Conservation (phyloP, 2,113 vertebrate genomes). For the Rhea pennata region DNA sequence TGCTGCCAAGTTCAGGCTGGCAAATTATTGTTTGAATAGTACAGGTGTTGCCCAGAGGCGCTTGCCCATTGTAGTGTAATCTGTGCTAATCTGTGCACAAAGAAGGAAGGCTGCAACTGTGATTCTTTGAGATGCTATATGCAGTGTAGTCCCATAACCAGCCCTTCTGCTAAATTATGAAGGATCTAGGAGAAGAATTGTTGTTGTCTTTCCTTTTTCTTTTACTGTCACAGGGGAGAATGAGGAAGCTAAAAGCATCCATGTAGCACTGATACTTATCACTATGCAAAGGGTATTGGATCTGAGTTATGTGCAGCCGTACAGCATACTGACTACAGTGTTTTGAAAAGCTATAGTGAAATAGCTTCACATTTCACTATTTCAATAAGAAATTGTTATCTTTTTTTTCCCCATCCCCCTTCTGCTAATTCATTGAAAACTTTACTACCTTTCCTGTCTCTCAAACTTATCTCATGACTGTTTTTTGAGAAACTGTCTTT, state of each 20-base stretch:
- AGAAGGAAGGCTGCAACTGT: neutral
- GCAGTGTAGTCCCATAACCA: neutral
- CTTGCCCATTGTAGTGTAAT: neutral
- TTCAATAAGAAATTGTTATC: neutral
- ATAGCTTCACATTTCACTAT: neutral
- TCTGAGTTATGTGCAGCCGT: fast-evolving
- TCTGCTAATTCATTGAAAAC: neutral
- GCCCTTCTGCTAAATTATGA: neutral
- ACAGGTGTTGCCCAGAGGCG: neutral
- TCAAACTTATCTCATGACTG: neutral
- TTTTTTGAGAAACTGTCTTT: neutral
- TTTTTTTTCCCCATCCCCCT: fast-evolving
- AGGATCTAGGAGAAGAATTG: neutral
- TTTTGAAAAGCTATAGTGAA: neutral
- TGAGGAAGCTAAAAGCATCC: neutral
- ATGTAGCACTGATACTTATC: fast-evolving
- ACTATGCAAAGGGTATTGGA: neutral
- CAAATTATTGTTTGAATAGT: neutral
- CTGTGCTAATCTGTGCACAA: neutral
- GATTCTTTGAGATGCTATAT: neutral
- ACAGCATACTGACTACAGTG: neutral
- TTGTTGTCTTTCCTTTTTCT: neutral
- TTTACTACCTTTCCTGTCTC: neutral
- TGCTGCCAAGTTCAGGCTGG: neutral
- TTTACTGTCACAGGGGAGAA: too few relatives aligned